phyloP scores from a whole-genome alignment of 1,140 invertebrate species.

The Zaprionus inermis region DNA sequence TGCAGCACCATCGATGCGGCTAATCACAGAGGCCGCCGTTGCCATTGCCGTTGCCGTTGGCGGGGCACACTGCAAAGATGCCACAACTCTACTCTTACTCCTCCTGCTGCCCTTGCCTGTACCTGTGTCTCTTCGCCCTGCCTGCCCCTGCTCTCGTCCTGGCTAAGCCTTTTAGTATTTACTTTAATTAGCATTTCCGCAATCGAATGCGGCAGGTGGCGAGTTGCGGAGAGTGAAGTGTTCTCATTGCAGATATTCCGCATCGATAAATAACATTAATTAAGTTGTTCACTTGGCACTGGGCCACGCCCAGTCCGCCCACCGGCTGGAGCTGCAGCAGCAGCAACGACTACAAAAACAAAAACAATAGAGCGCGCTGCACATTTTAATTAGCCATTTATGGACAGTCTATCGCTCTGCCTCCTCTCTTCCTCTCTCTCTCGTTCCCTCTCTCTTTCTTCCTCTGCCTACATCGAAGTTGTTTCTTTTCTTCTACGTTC shows the following conservation, averaged over 20 bases:
- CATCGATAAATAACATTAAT: constrained; percentile 81
- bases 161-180: constrained; percentile 60
- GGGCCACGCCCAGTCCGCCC: constrained; percentile 52
- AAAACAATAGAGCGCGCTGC: constrained; percentile 16
- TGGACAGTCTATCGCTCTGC: not conserved
- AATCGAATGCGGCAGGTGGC: constrained; percentile 18
- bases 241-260: constrained; percentile 64
- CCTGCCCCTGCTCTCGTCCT: constrained; percentile 5
- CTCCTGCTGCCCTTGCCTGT: not conserved
- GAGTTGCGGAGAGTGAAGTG: constrained; percentile 17
- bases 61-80: constrained; percentile 10
- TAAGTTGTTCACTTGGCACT: constrained; percentile 73
- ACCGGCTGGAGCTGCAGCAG: constrained; percentile 21
- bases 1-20: constrained; percentile 44
- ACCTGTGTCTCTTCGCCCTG: not conserved
- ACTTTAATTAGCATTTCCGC: constrained; percentile 82
- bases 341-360: not conserved
- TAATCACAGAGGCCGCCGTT: constrained; percentile 73
- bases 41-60: constrained; percentile 27
- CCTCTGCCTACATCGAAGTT: constrained; percentile 21
- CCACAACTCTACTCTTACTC: not conserved
- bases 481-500: constrained; percentile 9
- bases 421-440: not conserved
- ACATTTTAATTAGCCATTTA: constrained; percentile 69
- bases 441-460: not conserved